Evolutionary conservation across 2,113 vertebrate genomes (phyloP).

Genomic region (Laterallus jamaicensis): DNA sequence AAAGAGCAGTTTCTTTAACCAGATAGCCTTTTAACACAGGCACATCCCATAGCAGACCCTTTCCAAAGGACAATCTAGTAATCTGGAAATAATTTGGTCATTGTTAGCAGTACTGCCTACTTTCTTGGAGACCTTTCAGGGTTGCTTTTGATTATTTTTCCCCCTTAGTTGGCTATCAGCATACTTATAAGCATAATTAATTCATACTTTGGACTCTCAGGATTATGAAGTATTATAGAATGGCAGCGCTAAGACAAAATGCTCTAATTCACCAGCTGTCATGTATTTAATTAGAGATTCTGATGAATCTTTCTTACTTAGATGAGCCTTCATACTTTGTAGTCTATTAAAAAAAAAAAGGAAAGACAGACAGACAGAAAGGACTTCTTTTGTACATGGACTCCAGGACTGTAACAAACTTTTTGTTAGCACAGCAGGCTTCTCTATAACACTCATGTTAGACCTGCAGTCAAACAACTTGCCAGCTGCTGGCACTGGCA

Average conservation of each 20-base stretch:
- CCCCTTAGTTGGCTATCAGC: slow-evolving; percentile 38
- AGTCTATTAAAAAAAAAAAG: not conserved
- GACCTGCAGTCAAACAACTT: not conserved
- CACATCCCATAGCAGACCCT: not conserved
- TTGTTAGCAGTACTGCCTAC: not conserved
- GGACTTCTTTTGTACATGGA: not conserved
- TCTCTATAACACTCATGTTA: not conserved
- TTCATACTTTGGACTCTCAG: slow-evolving; percentile 77
- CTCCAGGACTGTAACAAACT: not conserved
- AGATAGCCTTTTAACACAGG: not conserved
- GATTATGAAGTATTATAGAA: slow-evolving; percentile 79
- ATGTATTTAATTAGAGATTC: slow-evolving; percentile 81
- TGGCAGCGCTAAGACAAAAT: slow-evolving; percentile 76
- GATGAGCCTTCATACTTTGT: slow-evolving; percentile 29
- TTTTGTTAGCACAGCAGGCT: not conserved
- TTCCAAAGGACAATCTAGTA: not conserved
- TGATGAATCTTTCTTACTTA: slow-evolving; percentile 72
- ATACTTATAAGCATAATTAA: slow-evolving; percentile 76
- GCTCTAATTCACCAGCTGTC: slow-evolving; percentile 80
- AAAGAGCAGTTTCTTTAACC: not conserved
- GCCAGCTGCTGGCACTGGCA: not conserved
- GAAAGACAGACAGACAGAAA: no score
- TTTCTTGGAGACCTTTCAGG: slow-evolving; percentile 8
- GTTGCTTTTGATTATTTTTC: slow-evolving; percentile 35
- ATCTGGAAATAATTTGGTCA: not conserved